Evolutionary conservation across 2,888 invertebrate species (phyloP), one percentile per base, ranked within the genome.

Genomic region (Andricus curvator): DNA sequence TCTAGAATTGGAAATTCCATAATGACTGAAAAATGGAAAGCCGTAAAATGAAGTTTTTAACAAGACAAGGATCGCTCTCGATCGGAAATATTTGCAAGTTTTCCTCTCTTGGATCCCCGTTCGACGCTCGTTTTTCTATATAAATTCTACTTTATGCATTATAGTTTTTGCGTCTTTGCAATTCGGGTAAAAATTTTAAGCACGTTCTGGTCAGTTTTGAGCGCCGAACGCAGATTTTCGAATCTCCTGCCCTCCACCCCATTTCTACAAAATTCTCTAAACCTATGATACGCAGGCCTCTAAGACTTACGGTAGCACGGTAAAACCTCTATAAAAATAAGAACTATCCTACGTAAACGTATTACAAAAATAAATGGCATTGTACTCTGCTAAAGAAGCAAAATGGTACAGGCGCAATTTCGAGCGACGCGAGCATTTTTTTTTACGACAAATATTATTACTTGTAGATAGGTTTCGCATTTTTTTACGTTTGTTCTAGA

Each of bases 341-440:
- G 85, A 87, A 87, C 88, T 88, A 88, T 88, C 78, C 92, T 92
- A 92, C 92, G 89, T 92, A 92, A 92, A 92, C 91, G 91, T 91
- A 92, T 92, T 92, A 92, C 89, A 92, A 92, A 92, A 92, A 92
- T 92, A 92, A 92, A 92, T 92, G 91, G 91, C 91, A 91, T 91
- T 91, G 90, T 92, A 92, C 91, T 92, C 92, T 92, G 92, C 91
- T 91, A 92, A 91, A 90, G 89, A 92, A 92, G 92, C 92, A 91
- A 91, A 91, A 92, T 92, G 90, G 90, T 92, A 91, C 91, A 91
- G 91, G 91, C 91, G 91, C 90, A 90, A 91, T 90, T 89, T 92
- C 90, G 89, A 90, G 89, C 89, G 88, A 90, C 88, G 87, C 90
- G 87, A 89, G 87, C 88, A 88, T 90, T 86, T 84, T 83, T 83